Percentiles rank a stretch among this genome's conserved stretches.
Evolutionary conservation across 1,140 invertebrate species (phyloP).

Genomic region (Popillia japonica): DNA sequence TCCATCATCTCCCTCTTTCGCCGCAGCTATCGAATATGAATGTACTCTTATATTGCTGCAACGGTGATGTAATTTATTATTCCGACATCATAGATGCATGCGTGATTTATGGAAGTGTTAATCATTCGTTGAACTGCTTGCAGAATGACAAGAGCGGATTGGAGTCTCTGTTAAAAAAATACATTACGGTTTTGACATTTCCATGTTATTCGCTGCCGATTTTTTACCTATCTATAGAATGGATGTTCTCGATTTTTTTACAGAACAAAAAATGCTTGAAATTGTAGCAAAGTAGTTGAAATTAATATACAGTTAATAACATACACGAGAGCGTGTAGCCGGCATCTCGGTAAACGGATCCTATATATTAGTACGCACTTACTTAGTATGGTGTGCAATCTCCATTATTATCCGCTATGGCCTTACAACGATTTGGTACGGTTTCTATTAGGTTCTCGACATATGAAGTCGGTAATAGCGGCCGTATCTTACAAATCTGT

Average conservation of each 20-base stretch:
- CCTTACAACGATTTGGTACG: too few species aligned
- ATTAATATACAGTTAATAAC: too few species aligned
- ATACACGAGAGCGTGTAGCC: too few species aligned
- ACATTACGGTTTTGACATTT: neutral
- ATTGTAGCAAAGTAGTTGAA: too few species aligned
- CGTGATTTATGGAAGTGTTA: slow-evolving; percentile 23
- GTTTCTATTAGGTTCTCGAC: too few species aligned
- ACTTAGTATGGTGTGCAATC: too few species aligned
- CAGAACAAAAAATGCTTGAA: too few species aligned
- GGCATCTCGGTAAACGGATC: too few species aligned
- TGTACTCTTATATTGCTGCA: neutral
- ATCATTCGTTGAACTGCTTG: slow-evolving; percentile 6
- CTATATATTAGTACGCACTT: too few species aligned
- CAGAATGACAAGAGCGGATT: neutral
- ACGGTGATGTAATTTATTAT: slow-evolving; percentile 13
- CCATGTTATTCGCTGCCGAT: neutral
- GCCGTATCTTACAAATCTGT: too few species aligned
- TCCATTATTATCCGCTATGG: too few species aligned
- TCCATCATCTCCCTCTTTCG: slow-evolving; percentile 6
- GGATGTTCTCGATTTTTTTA: neutral
- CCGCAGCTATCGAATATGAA: neutral
- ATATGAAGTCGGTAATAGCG: too few species aligned
- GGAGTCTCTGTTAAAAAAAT: neutral
- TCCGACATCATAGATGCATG: slow-evolving; percentile 6
- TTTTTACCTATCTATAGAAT: neutral